Evolutionary conservation across 2,113 vertebrate species (phyloP).

Genomic region (Notechis scutatus): DNA sequence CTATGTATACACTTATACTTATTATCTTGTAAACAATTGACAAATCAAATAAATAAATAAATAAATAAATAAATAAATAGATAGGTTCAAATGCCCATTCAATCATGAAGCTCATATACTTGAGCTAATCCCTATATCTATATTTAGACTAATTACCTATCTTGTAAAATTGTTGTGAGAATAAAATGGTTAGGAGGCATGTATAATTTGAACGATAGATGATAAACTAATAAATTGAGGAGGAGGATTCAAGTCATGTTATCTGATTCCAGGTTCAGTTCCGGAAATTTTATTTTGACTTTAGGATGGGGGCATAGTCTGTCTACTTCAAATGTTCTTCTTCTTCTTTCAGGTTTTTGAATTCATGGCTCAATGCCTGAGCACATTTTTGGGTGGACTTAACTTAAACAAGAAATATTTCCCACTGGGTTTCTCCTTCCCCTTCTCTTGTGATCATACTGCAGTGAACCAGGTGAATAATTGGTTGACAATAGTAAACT

Average conservation of each 20-base stretch:
- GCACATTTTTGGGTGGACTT: slow-evolving; percentile 62
- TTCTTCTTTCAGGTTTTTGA: slow-evolving; percentile 78
- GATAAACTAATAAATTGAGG: background rate
- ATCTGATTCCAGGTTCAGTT: background rate
- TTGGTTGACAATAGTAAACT: rapidly evolving
- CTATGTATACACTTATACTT: too few relatives aligned
- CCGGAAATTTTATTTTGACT: rapidly evolving
- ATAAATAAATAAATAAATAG: background rate
- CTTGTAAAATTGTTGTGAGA: background rate
- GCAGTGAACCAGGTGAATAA: slow-evolving; percentile 76
- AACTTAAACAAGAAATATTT: slow-evolving; percentile 44
- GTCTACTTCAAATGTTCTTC: background rate
- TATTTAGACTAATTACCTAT: background rate
- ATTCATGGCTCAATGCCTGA: slow-evolving; percentile 76
- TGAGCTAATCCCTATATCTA: background rate
- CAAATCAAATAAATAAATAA: background rate
- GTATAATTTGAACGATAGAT: background rate
- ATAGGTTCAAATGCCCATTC: background rate
- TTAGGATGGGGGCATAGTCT: rapidly evolving
- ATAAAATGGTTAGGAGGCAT: background rate
- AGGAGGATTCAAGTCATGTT: background rate
- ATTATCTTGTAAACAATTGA: too few relatives aligned
- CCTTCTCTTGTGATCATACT: slow-evolving; percentile 79
- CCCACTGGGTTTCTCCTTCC: slow-evolving; percentile 83
- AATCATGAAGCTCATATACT: background rate